Base-by-base conservation (phyloP, 1,140 invertebrate genomes). In the Drosophila bocqueti region DNA sequence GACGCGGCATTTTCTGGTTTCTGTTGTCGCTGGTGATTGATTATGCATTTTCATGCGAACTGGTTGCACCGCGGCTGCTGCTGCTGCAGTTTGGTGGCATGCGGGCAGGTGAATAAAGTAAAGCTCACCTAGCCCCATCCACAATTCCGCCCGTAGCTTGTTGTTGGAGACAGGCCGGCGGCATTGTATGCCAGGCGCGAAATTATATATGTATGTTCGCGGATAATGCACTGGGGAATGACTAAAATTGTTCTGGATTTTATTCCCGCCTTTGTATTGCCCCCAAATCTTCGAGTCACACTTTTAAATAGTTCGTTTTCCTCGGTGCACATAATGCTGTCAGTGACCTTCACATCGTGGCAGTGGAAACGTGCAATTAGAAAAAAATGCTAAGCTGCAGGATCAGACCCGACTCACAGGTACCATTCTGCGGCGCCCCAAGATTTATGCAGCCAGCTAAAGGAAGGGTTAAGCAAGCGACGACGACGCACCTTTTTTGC, bases 41-140 rank as follows among this genome's bases (percentile, higher is more conserved):
- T 90, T 90, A 90, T 86, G 82, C 79, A 86, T 90, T 90, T 90
- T 90, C 82, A 77, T 77, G 83, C 77, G 86, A 90, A 90, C 85
- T 90, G 85, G 82, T 85, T 85, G 79, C 54, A 57, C 9, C 21
- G 21, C 54, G 36, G 5, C 64, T 54, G 63, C 29, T 52, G 63
- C 29, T 52, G 71, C 78, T 79, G 81, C 76, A 76, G 46, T 67
- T 84, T 60, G 55, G 52, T 18, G 58, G 57, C 72, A 89, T 86
- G 76, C 84, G 80, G 84, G 83, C 80, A 83, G 79, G 66, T 80
- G 76, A 72, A 69, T 60, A 72, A 36, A 71, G 29, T 26, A 31
- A 31, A 52, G 34, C 55, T 55, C 31, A 42, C 21, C 74, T 55
- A 57, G 66, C 62, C 21, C 40, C 34, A 43, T 52, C 50, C 47